Evolutionary conservation across 2,888 invertebrate genomes (phyloP), one percentile per base, ranked within the genome.

Genomic region (Erynnis tages): DNA sequence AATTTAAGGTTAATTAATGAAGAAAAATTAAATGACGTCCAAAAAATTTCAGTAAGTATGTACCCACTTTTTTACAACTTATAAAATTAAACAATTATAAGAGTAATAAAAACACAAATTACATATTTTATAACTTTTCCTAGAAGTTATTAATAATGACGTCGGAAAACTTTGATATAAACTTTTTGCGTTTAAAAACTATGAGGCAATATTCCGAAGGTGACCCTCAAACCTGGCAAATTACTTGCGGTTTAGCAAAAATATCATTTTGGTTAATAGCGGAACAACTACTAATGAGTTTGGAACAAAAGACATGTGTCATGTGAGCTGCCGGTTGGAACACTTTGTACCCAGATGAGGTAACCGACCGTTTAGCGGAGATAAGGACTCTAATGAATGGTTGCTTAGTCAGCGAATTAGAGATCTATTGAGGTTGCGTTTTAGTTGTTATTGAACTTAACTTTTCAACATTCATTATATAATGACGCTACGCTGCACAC

Each of bases 231-330:
- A 19, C n/a, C 29, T 23, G 1, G 10, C 34, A 43, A 43, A 50
- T 50, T 43, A 27, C 55, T 57, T 57, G 60, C 35, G 61, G 62
- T 58, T 56, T 43, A 23, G 38, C 55, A 58, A 59, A 60, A 59
- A 55, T 54, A 56, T 56, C 56, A 60, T 58, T 57, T 54, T 48
- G 40, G 21, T 55, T 57, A 59, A 61, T 56, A 44, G 54, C 55
- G 55, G 54, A 53, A 56, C 27, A 50, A 43, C 10, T 27, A 25
- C 27, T 50, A 50, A 50, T 50, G 49, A 50, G 49, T 50, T 50
- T 11, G 34, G 34, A 50, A 43, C 41, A 35, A 50, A 48, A 50
- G 43, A 11, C 41, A 34, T 32, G 27, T 43, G 35, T 50, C 49
- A 50, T 50, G 27, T 25, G 19, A n/a, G 41, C 14, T 21, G 19